Percentiles rank a stretch among this genome's conserved stretches.
phyloP scores from a whole-genome alignment of 2,888 invertebrate genomes.

The Lymantria monacha region DNA sequence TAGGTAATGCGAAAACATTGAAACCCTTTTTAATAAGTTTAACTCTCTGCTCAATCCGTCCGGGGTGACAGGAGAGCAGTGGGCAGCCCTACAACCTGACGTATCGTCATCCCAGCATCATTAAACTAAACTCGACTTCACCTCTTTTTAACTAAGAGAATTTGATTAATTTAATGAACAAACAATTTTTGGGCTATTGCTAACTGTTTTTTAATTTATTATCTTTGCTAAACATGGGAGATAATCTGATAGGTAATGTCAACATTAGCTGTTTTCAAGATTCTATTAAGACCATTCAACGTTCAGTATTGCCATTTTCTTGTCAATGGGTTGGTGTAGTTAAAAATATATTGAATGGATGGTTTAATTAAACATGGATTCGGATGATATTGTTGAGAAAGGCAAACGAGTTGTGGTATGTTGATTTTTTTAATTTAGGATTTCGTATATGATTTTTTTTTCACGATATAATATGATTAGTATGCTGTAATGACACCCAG shows the following conservation, averaged over 20 bases:
- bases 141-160: background rate
- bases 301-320: conserved; percentile 33
- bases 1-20: too few species aligned
- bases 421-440: background rate
- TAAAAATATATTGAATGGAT: conserved; percentile 3
- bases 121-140: too few species aligned
- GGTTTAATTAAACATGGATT: conserved; percentile 13
- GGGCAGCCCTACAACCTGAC: too few species aligned
- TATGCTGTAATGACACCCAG: too few species aligned
- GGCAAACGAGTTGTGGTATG: conserved; percentile 50
- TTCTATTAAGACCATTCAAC: conserved; percentile 16
- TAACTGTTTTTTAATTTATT: conserved; percentile 30
- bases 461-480: too few species aligned
- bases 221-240: conserved; percentile 50
- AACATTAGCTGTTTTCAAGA: conserved; percentile 49
- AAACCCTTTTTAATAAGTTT: too few species aligned
- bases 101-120: too few species aligned
- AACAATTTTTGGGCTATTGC: background rate
- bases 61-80: too few species aligned
- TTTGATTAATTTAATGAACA: background rate
- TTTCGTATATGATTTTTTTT: too few species aligned
- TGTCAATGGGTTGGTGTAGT: conserved; percentile 11
- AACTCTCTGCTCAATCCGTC: too few species aligned
- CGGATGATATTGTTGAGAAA: conserved; percentile 38
- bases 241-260: conserved; percentile 47